A percentile compares a stretch with the other conserved stretches of the same genome.
phyloP scores from a whole-genome alignment of 2,888 invertebrate genomes.

The Torymus texanus region DNA sequence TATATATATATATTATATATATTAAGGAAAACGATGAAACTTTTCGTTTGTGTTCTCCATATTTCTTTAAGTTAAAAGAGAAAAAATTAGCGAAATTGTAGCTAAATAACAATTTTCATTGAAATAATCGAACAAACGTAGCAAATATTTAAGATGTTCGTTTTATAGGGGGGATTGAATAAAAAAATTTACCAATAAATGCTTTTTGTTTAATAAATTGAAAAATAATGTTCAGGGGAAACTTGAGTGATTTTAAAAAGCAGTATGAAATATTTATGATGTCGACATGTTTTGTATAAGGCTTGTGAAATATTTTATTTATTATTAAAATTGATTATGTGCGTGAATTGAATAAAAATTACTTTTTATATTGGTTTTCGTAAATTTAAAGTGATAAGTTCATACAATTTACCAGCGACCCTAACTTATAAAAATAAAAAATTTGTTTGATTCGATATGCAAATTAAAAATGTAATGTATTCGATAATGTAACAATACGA shows the following conservation, averaged over 20 bases:
- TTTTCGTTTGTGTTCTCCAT: slow-evolving; percentile 42
- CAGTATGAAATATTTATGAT: background rate
- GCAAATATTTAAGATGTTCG: slow-evolving; percentile 32
- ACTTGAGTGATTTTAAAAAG: slow-evolving; percentile 28
- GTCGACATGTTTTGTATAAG: slow-evolving; percentile 20
- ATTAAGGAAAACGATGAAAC: slow-evolving; percentile 37
- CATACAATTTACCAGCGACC: no score
- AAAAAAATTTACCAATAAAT: slow-evolving; percentile 29
- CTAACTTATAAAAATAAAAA: background rate
- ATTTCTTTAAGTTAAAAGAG: slow-evolving; percentile 29
- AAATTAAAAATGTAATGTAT: background rate
- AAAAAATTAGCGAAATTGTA: slow-evolving; percentile 36
- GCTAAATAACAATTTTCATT: slow-evolving; percentile 40
- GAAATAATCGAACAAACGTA: slow-evolving; percentile 15
- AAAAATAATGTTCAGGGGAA: slow-evolving; percentile 30
- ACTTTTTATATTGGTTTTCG: no score
- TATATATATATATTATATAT: slow-evolving; percentile 33
- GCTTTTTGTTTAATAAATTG: slow-evolving; percentile 16
- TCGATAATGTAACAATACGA: background rate
- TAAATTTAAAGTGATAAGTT: no score
- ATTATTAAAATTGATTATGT: background rate
- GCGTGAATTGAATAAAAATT: no score
- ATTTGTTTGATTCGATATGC: slow-evolving; percentile 1
- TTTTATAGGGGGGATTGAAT: slow-evolving; percentile 24
- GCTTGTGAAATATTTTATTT: slow-evolving; percentile 30